These are phyloP conservation scores for Aeoliscus strigatus DNA, from an alignment of 2,797 vertebrate species.

Conservation along the genomic window DNA sequence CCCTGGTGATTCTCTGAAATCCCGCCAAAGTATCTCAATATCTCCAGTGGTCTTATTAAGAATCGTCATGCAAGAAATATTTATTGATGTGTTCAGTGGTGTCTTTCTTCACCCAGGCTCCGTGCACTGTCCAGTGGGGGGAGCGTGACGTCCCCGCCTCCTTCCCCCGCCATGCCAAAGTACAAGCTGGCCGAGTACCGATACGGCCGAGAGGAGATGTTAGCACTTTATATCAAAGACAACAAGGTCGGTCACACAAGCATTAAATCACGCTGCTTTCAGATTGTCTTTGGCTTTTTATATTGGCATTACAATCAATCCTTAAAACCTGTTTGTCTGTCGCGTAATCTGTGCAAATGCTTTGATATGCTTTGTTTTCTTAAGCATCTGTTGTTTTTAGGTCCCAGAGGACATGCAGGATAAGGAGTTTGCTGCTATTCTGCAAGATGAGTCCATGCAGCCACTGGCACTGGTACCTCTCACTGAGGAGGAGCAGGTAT, in stretches of 20 bases:
- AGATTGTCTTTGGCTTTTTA: not conserved
- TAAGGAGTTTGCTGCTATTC: conserved; percentile 89
- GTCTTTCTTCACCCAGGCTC: conserved; percentile 72
- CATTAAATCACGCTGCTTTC: too few relatives aligned
- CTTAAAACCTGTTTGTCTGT: conserved; percentile 2
- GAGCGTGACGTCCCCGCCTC: conserved; percentile 88
- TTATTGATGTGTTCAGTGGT: not conserved
- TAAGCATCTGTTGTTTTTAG: conserved; percentile 49
- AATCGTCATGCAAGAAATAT: not conserved
- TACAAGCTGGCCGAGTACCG: conserved; percentile 95
- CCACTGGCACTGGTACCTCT: conserved; percentile 88
- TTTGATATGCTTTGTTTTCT: not conserved
- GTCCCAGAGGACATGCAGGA: conserved; percentile 92
- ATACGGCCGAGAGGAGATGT: conserved; percentile 93
- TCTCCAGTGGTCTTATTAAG: not conserved
- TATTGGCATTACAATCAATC: not conserved
- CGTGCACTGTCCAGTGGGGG: conserved; percentile 92
- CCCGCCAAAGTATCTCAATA: too few relatives aligned
- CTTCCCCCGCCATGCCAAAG: conserved; percentile 95
- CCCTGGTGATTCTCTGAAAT: not conserved
- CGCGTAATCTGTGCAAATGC: not conserved
- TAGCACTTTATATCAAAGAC: conserved; percentile 95
- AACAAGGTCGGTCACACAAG: conserved; percentile 77
- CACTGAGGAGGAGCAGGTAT: conserved; percentile 92
- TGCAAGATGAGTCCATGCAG: conserved; percentile 88